A percentile compares a stretch with the other conserved stretches of the same genome.
Evolutionary conservation across 92 coral and sea anemone genomes (phyloP).

Genomic region (Palythoa heliodiscus): DNA sequence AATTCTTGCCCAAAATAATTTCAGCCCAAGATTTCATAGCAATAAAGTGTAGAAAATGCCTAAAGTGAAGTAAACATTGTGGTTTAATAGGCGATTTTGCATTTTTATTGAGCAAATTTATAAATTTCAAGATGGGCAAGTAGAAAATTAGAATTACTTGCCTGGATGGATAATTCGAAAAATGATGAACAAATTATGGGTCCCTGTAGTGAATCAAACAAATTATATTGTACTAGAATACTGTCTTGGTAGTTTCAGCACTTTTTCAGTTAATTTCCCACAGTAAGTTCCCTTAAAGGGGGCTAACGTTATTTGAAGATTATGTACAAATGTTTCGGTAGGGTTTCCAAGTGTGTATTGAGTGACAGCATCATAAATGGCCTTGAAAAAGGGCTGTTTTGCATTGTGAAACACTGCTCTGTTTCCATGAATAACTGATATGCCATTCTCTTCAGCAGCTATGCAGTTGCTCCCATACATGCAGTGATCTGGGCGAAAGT

Average conservation of each 20-base stretch:
- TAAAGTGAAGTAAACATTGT: no score
- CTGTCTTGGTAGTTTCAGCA: conserved; percentile 55
- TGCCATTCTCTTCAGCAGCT: conserved; percentile 73
- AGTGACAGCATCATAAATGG: conserved; percentile 64
- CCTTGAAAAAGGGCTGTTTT: conserved; percentile 77
- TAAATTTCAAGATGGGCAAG: no score
- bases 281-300: conserved; percentile 59
- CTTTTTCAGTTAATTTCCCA: conserved; percentile 59
- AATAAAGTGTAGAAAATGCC: no score
- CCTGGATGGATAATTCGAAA: no score
- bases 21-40: no score
- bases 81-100: no score
- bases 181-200: no score
- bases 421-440: conserved; percentile 96
- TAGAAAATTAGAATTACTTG: no score
- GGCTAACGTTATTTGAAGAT: conserved; percentile 46
- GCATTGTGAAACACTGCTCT: conserved; percentile 76
- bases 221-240: not conserved
- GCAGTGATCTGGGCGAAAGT: conserved; percentile 97
- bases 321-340: conserved; percentile 33
- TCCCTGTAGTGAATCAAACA: not conserved
- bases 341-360: conserved; percentile 71
- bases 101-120: no score
- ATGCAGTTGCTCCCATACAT: conserved; percentile 90
- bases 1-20: no score